A percentile compares a stretch with the other conserved stretches of the same genome.
These are phyloP conservation scores for Bugula neritina DNA, from an alignment of 2,888 invertebrate genomes.

Conservation along the genomic window DNA sequence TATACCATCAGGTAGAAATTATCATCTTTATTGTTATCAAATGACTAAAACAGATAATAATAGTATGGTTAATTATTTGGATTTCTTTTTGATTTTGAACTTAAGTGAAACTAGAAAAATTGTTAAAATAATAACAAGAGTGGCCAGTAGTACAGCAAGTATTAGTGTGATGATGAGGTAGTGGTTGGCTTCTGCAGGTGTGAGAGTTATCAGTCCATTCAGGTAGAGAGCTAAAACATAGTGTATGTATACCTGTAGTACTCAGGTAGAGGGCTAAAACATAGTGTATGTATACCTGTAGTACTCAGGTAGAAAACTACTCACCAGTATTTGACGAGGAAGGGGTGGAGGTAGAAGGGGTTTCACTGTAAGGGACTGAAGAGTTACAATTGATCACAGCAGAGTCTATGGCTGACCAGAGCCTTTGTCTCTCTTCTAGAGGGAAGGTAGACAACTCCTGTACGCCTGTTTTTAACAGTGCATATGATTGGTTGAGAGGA, in stretches of 20 bases:
- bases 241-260: no score
- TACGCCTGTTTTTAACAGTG: neutral
- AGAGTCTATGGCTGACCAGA: neutral
- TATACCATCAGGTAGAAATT: no score
- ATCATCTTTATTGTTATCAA: no score
- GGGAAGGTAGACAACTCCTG: neutral
- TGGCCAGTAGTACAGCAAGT: neutral
- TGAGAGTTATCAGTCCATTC: neutral
- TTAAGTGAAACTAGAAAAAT: neutral
- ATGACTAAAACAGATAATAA: no score
- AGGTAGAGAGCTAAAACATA: slow-evolving; percentile 3
- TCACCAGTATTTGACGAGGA: no score
- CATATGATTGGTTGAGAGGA: neutral
- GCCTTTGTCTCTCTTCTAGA: slow-evolving; percentile 9
- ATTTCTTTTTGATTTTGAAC: neutral
- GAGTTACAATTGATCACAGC: no score
- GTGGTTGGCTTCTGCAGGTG: slow-evolving; percentile 1
- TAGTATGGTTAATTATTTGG: no score
- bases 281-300: no score
- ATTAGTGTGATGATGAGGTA: neutral
- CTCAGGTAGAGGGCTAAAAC: no score
- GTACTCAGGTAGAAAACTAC: no score
- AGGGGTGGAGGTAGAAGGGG: no score
- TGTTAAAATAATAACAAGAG: neutral
- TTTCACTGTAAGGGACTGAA: no score